phyloP scores from a whole-genome alignment of 2,797 vertebrate genomes.

The Stomatorhinus walkeri region DNA sequence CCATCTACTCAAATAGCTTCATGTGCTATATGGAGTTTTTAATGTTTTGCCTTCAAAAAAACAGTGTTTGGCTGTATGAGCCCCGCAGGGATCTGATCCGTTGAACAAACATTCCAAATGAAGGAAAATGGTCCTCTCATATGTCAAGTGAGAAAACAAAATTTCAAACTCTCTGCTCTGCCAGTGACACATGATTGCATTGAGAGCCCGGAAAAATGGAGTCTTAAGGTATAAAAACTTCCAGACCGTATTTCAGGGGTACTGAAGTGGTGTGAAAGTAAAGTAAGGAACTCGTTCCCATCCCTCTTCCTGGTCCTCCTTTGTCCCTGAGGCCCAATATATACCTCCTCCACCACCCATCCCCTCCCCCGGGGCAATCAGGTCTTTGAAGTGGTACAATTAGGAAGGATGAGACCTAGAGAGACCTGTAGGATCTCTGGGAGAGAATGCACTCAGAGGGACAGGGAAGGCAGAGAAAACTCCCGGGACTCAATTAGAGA shows the following conservation, averaged over 20 bases:
- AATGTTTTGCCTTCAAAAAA: not conserved
- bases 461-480: slow-evolving; percentile 7
- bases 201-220: not conserved
- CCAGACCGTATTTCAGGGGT: not conserved
- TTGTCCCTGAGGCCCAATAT: not conserved
- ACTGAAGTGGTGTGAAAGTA: not conserved
- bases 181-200: not conserved
- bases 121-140: not conserved
- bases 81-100: not conserved
- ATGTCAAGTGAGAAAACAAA: not conserved
- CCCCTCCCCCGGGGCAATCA: not conserved
- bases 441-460: slow-evolving; percentile 10
- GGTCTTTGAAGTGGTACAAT: slow-evolving; percentile 17
- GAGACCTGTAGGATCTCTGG: not conserved
- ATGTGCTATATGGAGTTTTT: not conserved
- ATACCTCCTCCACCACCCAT: not conserved
- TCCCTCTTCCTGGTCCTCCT: not conserved
- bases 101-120: not conserved
- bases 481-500: slow-evolving; percentile 19
- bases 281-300: not conserved
- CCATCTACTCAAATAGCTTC: not conserved
- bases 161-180: not conserved
- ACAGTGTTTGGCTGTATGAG: not conserved
- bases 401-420: not conserved
- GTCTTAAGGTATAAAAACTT: not conserved